phyloP scores from a whole-genome alignment of 2,888 invertebrate species.

The Himalopsyche kuldschensis region DNA sequence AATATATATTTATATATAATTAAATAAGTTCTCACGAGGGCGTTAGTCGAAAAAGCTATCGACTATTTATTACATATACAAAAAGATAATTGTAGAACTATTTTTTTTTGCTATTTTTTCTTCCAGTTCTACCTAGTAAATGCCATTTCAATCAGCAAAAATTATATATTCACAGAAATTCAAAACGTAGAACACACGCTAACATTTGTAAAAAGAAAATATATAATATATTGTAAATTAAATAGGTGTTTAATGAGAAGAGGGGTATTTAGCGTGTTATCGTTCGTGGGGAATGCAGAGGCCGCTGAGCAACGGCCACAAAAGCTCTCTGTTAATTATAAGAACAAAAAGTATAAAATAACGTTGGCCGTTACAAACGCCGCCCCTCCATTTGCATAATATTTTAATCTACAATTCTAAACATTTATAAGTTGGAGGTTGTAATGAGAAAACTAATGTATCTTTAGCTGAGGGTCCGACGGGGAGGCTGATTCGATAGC shows the following conservation, averaged over 20 bases:
- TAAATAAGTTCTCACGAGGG: too few species aligned
- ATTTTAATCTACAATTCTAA: constrained; percentile 38
- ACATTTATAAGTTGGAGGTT: constrained; percentile 18
- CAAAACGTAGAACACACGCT: too few species aligned
- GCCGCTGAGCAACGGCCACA: constrained; percentile 14
- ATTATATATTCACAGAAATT: too few species aligned
- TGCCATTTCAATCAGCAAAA: too few species aligned
- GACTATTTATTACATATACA: too few species aligned
- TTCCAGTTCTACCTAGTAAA: too few species aligned
- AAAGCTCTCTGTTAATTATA: constrained; percentile 34
- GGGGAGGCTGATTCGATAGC: constrained; percentile 11
- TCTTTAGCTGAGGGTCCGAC: background rate
- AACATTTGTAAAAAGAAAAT: too few species aligned
- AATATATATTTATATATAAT: too few species aligned
- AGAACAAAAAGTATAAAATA: constrained; percentile 29
- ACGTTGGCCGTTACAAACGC: constrained; percentile 17
- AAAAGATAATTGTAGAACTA: too few species aligned
- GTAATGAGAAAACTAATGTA: background rate
- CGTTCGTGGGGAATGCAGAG: constrained; percentile 8
- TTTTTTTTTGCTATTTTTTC: too few species aligned
- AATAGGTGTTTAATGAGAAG: background rate
- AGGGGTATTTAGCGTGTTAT: background rate
- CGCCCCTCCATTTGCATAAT: constrained; percentile 34
- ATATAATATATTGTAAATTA: too few species aligned
- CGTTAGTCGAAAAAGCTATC: too few species aligned